Evolutionary conservation across 1,140 invertebrate species (phyloP).

Genomic region (Drosophila pectinifera): DNA sequence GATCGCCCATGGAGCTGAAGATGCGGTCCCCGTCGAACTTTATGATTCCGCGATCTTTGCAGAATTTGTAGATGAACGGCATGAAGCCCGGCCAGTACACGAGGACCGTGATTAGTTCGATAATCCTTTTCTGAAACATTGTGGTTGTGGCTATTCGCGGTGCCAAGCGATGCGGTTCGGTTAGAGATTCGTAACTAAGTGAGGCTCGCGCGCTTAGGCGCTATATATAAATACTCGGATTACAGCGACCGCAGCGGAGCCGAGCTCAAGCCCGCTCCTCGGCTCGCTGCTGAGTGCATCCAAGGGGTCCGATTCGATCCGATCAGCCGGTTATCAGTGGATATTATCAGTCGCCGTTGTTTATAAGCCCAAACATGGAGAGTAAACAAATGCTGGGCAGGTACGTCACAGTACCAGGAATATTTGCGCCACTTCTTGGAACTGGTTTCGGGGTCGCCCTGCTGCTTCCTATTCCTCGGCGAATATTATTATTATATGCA

Average conservation of each 20-base stretch:
- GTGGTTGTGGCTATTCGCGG: conserved; percentile 1
- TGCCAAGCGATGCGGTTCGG: conserved; percentile 52
- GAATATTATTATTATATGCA: conserved; percentile 28
- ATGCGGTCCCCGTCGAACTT: conserved; percentile 54
- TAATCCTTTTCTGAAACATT: conserved; percentile 79
- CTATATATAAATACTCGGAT: conserved; percentile 58
- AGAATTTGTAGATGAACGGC: conserved; percentile 64
- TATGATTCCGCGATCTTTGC: conserved; percentile 42
- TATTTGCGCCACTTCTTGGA: conserved; percentile 64
- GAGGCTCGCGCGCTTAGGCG: conserved; percentile 52
- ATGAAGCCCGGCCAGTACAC: conserved; percentile 70
- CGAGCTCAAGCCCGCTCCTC: conserved; percentile 16
- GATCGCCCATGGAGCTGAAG: conserved; percentile 56
- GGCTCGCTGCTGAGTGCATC: conserved; percentile 2
- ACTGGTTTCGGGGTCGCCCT: conserved; percentile 61
- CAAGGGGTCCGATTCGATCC: not conserved
- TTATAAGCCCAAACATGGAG: conserved; percentile 14
- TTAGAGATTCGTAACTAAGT: conserved; percentile 71
- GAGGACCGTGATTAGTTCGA: conserved; percentile 69
- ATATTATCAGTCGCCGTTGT: conserved; percentile 26
- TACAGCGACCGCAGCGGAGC: conserved; percentile 49
- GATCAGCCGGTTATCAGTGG: conserved; percentile 44
- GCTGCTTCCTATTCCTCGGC: conserved; percentile 12
- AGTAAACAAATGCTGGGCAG: conserved; percentile 51
- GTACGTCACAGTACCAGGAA: conserved; percentile 64